Evolutionary conservation across 2,888 invertebrate species (phyloP).

Genomic region (Cetonia aurata): DNA sequence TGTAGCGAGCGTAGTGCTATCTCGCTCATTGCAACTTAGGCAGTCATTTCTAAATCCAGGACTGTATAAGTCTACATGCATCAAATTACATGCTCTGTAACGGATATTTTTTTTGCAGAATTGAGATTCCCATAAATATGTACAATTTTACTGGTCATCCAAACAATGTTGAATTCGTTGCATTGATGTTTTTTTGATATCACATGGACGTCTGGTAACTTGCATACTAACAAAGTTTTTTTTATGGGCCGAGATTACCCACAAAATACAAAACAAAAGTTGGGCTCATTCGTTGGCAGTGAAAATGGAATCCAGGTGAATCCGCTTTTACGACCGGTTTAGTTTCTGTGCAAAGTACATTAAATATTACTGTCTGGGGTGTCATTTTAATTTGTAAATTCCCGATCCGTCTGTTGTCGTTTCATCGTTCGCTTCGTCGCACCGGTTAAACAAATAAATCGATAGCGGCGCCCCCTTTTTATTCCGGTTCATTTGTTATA

Average conservation of each 20-base stretch:
- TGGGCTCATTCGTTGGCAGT: conserved; percentile 2
- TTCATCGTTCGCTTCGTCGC: conserved; percentile 28
- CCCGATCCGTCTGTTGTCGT: conserved; percentile 31
- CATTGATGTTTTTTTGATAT: no score
- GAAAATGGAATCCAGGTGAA: conserved; percentile 28
- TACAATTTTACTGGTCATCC: no score
- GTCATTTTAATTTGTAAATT: conserved; percentile 45
- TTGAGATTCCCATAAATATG: no score
- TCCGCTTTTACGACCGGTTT: conserved; percentile 7
- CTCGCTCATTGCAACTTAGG: no score
- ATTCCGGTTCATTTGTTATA: conserved; percentile 41
- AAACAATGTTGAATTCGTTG: no score
- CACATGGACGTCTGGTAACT: no score
- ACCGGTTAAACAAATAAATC: conserved; percentile 39
- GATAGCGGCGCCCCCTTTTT: conserved; percentile 38
- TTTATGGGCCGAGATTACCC: background rate
- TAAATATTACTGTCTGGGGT: conserved; percentile 44
- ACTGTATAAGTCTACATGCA: no score
- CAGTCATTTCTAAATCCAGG: no score
- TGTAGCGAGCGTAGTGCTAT: no score
- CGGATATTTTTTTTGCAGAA: no score
- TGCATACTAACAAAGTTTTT: conserved; percentile 10
- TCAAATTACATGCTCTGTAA: no score
- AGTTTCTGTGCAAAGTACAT: conserved; percentile 25
- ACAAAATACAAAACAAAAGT: conserved; percentile 13